Evolutionary conservation across 1,140 invertebrate species (phyloP).

Genomic region (Globodera rostochiensis): DNA sequence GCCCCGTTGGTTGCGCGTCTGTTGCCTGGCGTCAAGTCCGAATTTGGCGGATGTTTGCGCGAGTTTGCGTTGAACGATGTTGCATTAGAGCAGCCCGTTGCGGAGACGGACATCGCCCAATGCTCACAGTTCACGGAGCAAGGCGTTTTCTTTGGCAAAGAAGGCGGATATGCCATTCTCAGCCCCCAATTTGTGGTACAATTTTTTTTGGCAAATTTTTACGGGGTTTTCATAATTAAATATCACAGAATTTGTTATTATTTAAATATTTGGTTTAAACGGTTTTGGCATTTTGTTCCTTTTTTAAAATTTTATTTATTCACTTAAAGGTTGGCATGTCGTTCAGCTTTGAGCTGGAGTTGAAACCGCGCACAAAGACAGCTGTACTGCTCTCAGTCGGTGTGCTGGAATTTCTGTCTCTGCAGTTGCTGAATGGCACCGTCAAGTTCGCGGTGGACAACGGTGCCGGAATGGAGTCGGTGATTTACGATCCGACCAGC

Average conservation of each 20-base stretch:
- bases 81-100: constrained; percentile 71
- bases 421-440: constrained; percentile 83
- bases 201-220: constrained; percentile 9
- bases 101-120: constrained; percentile 72
- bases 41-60: constrained; percentile 84
- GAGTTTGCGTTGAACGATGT: constrained; percentile 77
- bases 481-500: constrained; percentile 75
- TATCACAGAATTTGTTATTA: neutral
- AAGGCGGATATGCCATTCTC: constrained; percentile 73
- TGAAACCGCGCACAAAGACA: constrained; percentile 80
- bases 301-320: constrained; percentile 22
- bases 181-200: constrained; percentile 69
- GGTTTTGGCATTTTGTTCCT: too few relatives aligned
- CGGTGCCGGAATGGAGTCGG: constrained; percentile 77
- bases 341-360: constrained; percentile 81
- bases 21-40: constrained; percentile 69
- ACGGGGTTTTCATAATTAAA: neutral
- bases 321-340: constrained; percentile 65
- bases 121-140: constrained; percentile 81
- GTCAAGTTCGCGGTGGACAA: constrained; percentile 80
- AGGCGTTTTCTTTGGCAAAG: constrained; percentile 84
- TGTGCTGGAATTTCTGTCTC: constrained; percentile 78
- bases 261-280: neutral
- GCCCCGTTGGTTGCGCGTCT: constrained; percentile 31
- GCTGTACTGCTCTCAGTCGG: constrained; percentile 79